phyloP scores from a whole-genome alignment of 2,888 invertebrate genomes.

The Macaria liturata region DNA sequence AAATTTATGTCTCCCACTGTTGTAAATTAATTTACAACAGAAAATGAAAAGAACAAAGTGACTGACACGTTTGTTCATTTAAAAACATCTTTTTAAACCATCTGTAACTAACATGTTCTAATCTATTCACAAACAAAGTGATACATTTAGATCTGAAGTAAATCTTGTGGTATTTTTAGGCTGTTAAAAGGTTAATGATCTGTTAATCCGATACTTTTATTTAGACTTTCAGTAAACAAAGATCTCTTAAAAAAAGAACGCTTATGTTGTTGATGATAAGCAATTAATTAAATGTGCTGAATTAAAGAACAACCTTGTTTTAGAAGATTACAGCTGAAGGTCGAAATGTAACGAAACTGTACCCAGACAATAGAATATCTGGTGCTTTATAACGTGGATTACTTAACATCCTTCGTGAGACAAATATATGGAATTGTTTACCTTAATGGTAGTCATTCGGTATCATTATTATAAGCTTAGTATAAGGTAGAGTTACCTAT shows the following conservation, averaged over 20 bases:
- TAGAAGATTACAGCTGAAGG: slow-evolving; percentile 9
- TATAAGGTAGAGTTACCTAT: too few species aligned
- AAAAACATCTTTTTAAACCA: slow-evolving; percentile 7
- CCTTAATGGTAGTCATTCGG: too few species aligned
- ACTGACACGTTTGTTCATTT: slow-evolving; percentile 2
- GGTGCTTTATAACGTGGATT: slow-evolving; percentile 3
- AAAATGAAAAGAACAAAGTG: slow-evolving; percentile 1
- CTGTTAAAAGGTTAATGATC: slow-evolving; percentile 5
- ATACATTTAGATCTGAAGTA: slow-evolving; percentile 2
- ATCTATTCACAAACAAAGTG: slow-evolving; percentile 2
- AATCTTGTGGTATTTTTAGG: slow-evolving; percentile 10
- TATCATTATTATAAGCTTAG: too few species aligned
- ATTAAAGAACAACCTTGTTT: too few species aligned
- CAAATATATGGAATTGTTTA: slow-evolving; percentile 1
- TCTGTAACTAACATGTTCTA: background rate
- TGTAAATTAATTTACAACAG: too few species aligned
- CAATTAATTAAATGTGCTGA: too few species aligned
- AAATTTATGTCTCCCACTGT: too few species aligned
- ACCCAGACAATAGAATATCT: slow-evolving; percentile 7
- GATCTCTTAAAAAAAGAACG: too few species aligned
- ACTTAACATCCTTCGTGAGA: slow-evolving; percentile 3
- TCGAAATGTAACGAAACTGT: slow-evolving; percentile 3
- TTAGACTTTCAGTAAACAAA: too few species aligned
- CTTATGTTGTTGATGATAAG: too few species aligned
- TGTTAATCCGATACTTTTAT: background rate